Evolutionary conservation across 2,797 vertebrate genomes (phyloP), one percentile per base, ranked within the genome.

Genomic region (Acrossocheilus fasciatus): DNA sequence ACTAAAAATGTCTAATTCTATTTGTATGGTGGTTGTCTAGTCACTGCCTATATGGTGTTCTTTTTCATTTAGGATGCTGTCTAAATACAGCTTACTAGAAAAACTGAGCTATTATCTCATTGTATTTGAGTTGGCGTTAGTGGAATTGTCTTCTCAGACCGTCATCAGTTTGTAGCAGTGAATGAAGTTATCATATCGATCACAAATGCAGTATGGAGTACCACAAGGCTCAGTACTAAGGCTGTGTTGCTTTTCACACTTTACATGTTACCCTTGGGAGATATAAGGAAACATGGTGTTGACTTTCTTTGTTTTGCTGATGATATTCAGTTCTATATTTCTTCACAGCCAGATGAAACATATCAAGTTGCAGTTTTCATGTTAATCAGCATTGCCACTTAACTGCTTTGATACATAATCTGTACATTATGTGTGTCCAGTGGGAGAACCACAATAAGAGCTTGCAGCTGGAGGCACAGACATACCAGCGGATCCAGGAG

Each of bases 391-490:
- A 59, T 59, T 59, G 36, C 9, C 3, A 36, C 6, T 1, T n/a
- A 59, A n/a, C 57, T 57, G 17, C 30, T 43, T 47, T 36, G 30
- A 34, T 50, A 20, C 47, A 9, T 14, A 36, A 26, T 41, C 50
- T 2, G 50, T 39, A 7, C 47, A n/a, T 39, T 73, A 9, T 47
- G 17, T 59, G n/a, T 82, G 36, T 72, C 11, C 91, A 99, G 98
- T 99, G 98, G 98, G 98, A 99, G 95, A 99, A 99, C 93, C 98
- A 99, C 93, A 99, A 99, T 93, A 99, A 99, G 94, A 99, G 98
- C 93, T 93, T 99, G 89, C 98, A 99, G 95, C 92, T 99, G 91
- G 98, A 99, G 94, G 98, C 97, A 89, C 98, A 99, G 94, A 99
- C 98, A 0, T 99, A 98, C 94, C 97, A 99, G 94, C 96, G 98